Percentiles rank a stretch among this genome's conserved stretches.
Evolutionary conservation across 2,113 vertebrate species (phyloP).

Genomic region (Xiphorhynchus elegans): DNA sequence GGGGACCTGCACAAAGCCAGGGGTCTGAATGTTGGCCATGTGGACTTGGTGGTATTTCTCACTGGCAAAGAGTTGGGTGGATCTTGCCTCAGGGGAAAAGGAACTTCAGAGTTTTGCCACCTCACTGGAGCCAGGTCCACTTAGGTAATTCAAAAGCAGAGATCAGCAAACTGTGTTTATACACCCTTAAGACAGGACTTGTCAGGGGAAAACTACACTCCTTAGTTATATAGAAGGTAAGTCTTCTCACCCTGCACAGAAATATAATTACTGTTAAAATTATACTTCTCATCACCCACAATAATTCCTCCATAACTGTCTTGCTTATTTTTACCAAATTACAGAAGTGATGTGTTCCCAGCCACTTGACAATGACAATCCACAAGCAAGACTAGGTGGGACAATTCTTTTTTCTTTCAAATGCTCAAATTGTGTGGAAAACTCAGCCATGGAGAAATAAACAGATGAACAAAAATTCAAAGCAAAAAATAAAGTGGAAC

Average conservation of each 20-base stretch:
- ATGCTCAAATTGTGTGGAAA: conserved; percentile 16
- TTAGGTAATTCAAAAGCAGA: background rate
- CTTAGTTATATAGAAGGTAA: background rate
- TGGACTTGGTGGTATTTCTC: background rate
- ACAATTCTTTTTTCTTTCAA: background rate
- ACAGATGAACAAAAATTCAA: background rate
- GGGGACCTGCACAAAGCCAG: background rate
- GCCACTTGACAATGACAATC: background rate
- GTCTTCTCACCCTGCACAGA: background rate
- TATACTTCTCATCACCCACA: background rate
- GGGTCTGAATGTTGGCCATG: background rate
- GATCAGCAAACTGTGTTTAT: background rate
- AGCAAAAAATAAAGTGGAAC: background rate
- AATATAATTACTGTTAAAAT: background rate
- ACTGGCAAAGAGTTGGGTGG: background rate
- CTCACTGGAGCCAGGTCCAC: conserved; percentile 27
- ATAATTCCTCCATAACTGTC: background rate
- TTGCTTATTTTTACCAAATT: conserved; percentile 23
- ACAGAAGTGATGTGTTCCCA: background rate
- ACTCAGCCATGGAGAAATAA: background rate
- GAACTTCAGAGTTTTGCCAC: conserved; percentile 13
- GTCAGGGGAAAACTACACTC: background rate
- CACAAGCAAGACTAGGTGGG: background rate
- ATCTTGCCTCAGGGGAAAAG: background rate
- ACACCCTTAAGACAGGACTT: background rate